Conservation (phyloP, 2,888 invertebrate genomes). For the Autographa gamma region DNA sequence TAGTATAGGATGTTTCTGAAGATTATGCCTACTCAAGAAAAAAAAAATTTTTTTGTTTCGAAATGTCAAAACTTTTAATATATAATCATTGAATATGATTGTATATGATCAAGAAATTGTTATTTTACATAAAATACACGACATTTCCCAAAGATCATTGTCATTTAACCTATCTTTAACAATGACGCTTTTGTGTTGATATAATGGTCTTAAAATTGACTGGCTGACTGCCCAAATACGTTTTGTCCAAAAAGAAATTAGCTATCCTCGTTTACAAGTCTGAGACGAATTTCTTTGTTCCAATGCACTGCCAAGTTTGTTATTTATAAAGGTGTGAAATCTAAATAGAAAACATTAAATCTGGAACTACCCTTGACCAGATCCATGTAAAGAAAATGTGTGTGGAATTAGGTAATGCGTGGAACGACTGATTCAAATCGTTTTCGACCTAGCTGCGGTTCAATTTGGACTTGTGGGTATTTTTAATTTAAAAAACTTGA, state of each 20-base stretch:
- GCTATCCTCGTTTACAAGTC: slow-evolving; percentile 2
- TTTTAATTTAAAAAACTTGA: too few species aligned
- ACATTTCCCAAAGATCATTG: neutral
- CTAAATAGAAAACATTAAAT: neutral
- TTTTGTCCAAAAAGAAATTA: slow-evolving; percentile 9
- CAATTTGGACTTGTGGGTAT: too few species aligned
- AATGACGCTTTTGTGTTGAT: neutral
- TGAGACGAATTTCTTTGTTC: neutral
- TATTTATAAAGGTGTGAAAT: slow-evolving; percentile 2
- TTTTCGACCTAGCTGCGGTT: too few species aligned
- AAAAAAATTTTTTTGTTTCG: too few species aligned
- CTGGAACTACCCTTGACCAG: slow-evolving; percentile 1
- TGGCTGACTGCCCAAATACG: neutral
- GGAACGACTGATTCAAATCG: too few species aligned
- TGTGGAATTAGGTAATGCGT: too few species aligned
- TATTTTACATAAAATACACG: neutral
- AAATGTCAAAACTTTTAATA: too few species aligned
- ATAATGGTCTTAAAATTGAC: slow-evolving; percentile 1
- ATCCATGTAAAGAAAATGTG: neutral
- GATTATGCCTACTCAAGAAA: too few species aligned
- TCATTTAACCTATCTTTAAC: neutral
- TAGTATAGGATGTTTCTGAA: too few species aligned
- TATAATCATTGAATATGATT: too few species aligned
- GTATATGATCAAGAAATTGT: too few species aligned
- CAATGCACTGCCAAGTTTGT: neutral